phyloP scores from a whole-genome alignment of 2,888 invertebrate genomes.

The Phengaris alcon region DNA sequence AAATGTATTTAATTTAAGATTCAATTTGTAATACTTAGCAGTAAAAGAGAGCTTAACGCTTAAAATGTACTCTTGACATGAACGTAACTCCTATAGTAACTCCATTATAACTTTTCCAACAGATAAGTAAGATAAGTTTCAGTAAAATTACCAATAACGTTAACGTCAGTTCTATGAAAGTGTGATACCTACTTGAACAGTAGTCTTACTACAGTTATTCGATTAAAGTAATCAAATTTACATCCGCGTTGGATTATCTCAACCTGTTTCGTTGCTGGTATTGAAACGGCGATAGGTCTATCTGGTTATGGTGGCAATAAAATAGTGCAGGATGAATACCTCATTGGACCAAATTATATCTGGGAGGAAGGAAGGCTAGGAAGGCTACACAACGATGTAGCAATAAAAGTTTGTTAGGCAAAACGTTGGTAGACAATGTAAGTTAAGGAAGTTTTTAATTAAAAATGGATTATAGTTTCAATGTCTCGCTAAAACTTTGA shows the following conservation, averaged over 20 bases:
- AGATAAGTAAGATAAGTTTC: constrained; percentile 31
- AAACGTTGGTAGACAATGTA: too few relatives aligned
- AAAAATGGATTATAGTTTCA: too few relatives aligned
- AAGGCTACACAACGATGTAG: background rate
- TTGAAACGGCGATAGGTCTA: constrained; percentile 37
- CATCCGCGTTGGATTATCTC: constrained; percentile 41
- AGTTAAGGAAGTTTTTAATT: too few relatives aligned
- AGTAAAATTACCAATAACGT: constrained; percentile 38
- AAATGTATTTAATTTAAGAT: background rate
- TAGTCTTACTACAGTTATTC: constrained; percentile 41
- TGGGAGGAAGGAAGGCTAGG: background rate
- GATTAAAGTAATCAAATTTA: constrained; percentile 42
- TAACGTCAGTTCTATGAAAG: constrained; percentile 36
- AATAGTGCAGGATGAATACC: background rate
- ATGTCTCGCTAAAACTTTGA: too few relatives aligned
- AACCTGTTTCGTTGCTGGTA: constrained; percentile 36
- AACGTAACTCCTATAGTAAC: background rate
- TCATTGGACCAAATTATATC: background rate
- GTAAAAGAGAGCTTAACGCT: background rate
- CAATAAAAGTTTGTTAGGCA: background rate
- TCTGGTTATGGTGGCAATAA: constrained; percentile 19
- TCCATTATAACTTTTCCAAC: constrained; percentile 10
- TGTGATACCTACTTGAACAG: constrained; percentile 31
- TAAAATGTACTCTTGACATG: too few relatives aligned
- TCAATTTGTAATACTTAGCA: background rate